Conservation (phyloP, 2,888 invertebrate genomes). For the Drosophila rubida region DNA sequence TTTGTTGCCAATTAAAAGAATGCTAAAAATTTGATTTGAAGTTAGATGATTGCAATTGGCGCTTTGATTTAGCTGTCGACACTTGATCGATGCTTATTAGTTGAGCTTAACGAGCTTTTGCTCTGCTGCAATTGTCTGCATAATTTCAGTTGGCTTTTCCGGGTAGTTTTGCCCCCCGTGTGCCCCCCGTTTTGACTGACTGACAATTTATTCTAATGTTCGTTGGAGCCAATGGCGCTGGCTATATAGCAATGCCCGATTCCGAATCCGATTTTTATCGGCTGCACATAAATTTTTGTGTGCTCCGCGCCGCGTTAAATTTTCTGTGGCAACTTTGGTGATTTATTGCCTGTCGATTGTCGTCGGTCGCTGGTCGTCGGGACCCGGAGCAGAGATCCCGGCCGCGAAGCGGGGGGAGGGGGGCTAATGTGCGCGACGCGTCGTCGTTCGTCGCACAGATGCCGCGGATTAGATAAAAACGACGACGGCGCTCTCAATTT, state of each 20-base stretch:
- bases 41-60: neutral
- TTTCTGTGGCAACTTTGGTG: conserved; percentile 80
- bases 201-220: conserved; percentile 68
- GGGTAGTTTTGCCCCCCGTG: neutral
- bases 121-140: conserved; percentile 19
- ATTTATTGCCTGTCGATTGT: conserved; percentile 83
- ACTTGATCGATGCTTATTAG: conserved; percentile 12
- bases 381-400: conserved; percentile 31
- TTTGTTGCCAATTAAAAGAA: no score
- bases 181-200: conserved; percentile 29
- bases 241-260: conserved; percentile 1
- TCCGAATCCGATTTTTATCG: conserved; percentile 71
- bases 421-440: conserved; percentile 72
- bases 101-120: conserved; percentile 18
- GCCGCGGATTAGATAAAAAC: conserved; percentile 81
- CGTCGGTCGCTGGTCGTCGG: conserved; percentile 82
- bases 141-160: conserved; percentile 19
- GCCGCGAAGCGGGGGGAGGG: conserved; percentile 13
- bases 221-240: conserved; percentile 26
- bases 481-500: conserved; percentile 75
- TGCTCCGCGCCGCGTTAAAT: conserved; percentile 52
- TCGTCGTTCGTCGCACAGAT: conserved; percentile 64
- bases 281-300: conserved; percentile 71
- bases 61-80: neutral
- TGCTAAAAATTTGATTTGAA: no score